Conservation (phyloP, 2,113 vertebrate species). For the Symphodus melops region DNA sequence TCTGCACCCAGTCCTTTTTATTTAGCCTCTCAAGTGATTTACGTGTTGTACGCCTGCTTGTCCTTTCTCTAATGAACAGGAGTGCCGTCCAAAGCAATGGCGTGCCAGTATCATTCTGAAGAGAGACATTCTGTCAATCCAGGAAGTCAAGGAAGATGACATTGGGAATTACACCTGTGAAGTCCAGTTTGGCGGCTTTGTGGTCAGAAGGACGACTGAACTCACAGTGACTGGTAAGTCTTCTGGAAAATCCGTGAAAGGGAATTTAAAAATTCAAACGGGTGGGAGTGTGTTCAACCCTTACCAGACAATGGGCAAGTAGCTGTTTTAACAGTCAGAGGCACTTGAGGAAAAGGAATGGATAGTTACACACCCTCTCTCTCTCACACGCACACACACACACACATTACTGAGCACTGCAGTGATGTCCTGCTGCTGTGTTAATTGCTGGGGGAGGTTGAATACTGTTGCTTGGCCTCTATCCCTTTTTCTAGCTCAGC, state of each 20-base stretch:
- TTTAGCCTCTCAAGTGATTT: neutral
- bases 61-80: constrained; percentile 63
- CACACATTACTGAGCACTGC: constrained; percentile 46
- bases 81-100: constrained; percentile 88
- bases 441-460: constrained; percentile 72
- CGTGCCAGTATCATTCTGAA: constrained; percentile 89
- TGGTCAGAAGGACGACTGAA: constrained; percentile 94
- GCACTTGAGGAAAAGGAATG: constrained; percentile 29
- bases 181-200: constrained; percentile 92
- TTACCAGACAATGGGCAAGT: neutral
- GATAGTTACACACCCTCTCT: constrained; percentile 35
- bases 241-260: neutral
- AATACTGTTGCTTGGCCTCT: constrained; percentile 59
- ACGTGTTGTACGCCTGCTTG: neutral
- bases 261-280: no score
- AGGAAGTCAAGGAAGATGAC: constrained; percentile 95
- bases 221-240: constrained; percentile 93
- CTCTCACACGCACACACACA: constrained; percentile 31
- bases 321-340: constrained; percentile 12
- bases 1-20: constrained; percentile 17
- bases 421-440: constrained; percentile 68
- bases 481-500: constrained; percentile 69
- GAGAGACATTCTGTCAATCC: constrained; percentile 90
- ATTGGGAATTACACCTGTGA: constrained; percentile 99
- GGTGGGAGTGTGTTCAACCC: neutral